Base-by-base conservation (phyloP, 2,888 invertebrate species). In the Amphipoea oculea region DNA sequence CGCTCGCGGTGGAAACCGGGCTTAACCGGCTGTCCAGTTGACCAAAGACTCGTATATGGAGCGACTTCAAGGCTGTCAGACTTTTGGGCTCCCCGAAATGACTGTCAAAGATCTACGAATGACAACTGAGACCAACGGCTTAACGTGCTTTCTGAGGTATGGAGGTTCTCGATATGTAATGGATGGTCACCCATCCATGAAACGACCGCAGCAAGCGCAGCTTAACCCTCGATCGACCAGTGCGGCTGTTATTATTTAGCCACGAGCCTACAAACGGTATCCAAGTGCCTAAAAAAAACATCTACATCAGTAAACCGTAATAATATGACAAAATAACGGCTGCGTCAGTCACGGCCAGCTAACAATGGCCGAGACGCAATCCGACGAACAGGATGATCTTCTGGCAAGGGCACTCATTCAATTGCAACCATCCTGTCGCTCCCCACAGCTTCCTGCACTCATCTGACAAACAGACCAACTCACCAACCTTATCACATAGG, bases 381-480 rank as follows among this genome's bases (percentile, higher is more conserved):
- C 86, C 78, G 72, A 63, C 74, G 72, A 66, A 92, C 94, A 94
- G 95, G 95, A 95, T 94, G 94, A 93, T 94, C 94, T 91, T 86
- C 88, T 82, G 85, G 88, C 95, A 96, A 96, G 96, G 96, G 95
- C 95, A 93, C 92, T 92, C 90, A 91, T 90, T 90, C 96, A 96
- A 96, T 96, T 95, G 95, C 88, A 89, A 82, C 89, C 95, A 94
- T 96, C 96, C 96, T 96, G 96, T 91, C 88, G 83, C 86, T 92
- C 91, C 95, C 94, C 93, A 84, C 88, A 72, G 72, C 90, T 95
- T 94, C 95, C 94, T 94, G 91, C 89, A 87, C 83, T 80, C 78
- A 77, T 78, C 79, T 69, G 42, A 70, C 83, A 73, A 65, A 63
- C 69, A 67, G 2, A 73, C 62, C 9, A 63, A 78, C 78, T 48